Percentiles rank a stretch among this genome's conserved stretches.
phyloP scores from a whole-genome alignment of 2,888 invertebrate genomes.

The Agrochola circellaris region DNA sequence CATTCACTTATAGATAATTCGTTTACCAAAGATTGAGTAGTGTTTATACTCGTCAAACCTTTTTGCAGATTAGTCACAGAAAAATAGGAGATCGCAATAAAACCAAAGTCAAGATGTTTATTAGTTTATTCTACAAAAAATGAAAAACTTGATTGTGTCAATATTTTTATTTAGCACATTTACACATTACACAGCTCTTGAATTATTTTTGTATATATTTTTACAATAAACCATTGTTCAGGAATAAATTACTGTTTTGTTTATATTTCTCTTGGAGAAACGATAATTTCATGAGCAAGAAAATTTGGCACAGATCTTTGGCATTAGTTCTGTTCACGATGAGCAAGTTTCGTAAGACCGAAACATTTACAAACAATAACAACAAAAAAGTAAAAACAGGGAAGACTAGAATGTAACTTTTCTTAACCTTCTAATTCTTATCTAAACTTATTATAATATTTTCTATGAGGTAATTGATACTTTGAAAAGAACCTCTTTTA shows the following conservation, averaged over 20 bases:
- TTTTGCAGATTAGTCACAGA: constrained; percentile 3
- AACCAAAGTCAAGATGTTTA: constrained; percentile 46
- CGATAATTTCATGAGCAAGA: constrained; percentile 62
- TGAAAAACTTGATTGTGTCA: constrained; percentile 61
- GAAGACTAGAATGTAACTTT: constrained; percentile 59
- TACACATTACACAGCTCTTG: constrained; percentile 64
- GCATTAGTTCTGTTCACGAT: constrained; percentile 52
- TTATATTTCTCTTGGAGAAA: constrained; percentile 64
- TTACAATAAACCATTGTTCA: constrained; percentile 36
- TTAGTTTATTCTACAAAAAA: constrained; percentile 53
- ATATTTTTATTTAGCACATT: constrained; percentile 71
- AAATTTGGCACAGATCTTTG: constrained; percentile 67
- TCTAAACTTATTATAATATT: constrained; percentile 43
- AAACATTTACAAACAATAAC: constrained; percentile 37
- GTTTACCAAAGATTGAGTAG: constrained; percentile 10
- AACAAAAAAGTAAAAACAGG: constrained; percentile 48
- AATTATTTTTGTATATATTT: constrained; percentile 42
- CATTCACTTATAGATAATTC: constrained; percentile 15
- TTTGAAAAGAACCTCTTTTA: constrained; percentile 40
- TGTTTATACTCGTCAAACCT: constrained; percentile 20
- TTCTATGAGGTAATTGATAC: constrained; percentile 60
- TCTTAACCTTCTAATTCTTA: constrained; percentile 36
- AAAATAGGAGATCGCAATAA: constrained; percentile 28
- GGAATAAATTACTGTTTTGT: constrained; percentile 14
- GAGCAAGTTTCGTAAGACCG: constrained; percentile 48